These are phyloP conservation scores for Troides aeacus DNA, from an alignment of 2,888 invertebrate species.

Conservation along the genomic window DNA sequence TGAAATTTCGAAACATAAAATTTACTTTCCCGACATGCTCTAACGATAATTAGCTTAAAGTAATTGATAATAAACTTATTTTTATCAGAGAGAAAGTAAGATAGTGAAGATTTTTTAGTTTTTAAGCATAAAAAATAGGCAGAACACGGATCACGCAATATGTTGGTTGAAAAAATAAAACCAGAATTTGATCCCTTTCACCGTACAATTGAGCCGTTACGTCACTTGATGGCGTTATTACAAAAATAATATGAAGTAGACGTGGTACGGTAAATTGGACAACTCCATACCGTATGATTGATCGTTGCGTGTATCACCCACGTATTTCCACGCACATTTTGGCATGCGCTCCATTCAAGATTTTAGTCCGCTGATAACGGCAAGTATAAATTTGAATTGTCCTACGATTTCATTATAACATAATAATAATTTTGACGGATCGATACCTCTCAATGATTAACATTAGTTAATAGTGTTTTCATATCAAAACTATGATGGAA, in stretches of 20 bases:
- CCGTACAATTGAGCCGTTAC: constrained; percentile 43
- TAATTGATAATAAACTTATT: neutral
- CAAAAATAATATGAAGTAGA: constrained; percentile 59
- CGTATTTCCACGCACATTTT: constrained; percentile 57
- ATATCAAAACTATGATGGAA: neutral
- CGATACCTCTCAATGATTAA: constrained; percentile 32
- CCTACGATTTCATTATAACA: constrained; percentile 48
- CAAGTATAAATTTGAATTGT: constrained; percentile 36
- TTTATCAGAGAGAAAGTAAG: neutral
- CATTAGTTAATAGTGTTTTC: neutral
- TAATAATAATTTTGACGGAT: constrained; percentile 49
- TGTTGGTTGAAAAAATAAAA: constrained; percentile 8
- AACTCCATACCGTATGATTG: constrained; percentile 68
- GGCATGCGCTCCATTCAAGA: constrained; percentile 37
- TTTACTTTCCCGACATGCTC: neutral
- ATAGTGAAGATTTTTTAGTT: neutral
- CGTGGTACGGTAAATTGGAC: constrained; percentile 61
- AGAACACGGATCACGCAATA: neutral
- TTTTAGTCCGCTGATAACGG: constrained; percentile 36
- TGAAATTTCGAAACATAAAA: constrained; percentile 8
- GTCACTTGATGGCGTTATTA: constrained; percentile 51
- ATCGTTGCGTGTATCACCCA: constrained; percentile 65
- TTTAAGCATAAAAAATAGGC: neutral
- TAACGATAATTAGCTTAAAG: neutral
- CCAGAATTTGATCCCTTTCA: constrained; percentile 37